These are phyloP conservation scores for Smutsia temminckii DNA, from an alignment of 2,797 vertebrate genomes.

Conservation along the genomic window DNA sequence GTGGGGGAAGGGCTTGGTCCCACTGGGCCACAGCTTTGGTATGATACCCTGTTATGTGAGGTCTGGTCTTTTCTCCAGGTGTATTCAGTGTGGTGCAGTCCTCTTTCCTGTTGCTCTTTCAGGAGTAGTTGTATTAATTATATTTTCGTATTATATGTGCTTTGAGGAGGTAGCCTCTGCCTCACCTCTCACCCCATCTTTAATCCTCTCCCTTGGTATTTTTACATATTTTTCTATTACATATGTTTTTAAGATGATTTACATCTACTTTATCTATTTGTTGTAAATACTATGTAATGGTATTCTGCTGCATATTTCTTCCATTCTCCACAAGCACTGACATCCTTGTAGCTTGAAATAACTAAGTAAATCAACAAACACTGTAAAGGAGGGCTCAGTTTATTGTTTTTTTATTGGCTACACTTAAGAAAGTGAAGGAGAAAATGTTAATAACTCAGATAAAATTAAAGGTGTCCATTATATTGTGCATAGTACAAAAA, in stretches of 20 bases:
- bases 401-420: neutral
- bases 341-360: neutral
- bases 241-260: neutral
- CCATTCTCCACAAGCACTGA: neutral
- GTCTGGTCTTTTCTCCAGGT: no score
- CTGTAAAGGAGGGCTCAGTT: neutral
- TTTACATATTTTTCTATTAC: neutral
- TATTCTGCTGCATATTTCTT: neutral
- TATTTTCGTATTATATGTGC: no score
- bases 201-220: neutral
- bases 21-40: no score
- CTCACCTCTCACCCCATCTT: no score
- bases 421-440: neutral
- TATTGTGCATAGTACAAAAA: neutral
- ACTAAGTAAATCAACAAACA: neutral
- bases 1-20: no score
- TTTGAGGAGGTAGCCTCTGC: no score
- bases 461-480: neutral
- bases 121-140: no score
- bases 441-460: neutral
- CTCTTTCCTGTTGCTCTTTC: no score
- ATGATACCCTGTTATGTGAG: no score
- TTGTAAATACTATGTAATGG: neutral
- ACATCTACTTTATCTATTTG: neutral
- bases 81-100: no score